Evolutionary conservation across 2,113 vertebrate species (phyloP), one percentile per base, ranked within the genome.

Genomic region (Peromyscus leucopus): DNA sequence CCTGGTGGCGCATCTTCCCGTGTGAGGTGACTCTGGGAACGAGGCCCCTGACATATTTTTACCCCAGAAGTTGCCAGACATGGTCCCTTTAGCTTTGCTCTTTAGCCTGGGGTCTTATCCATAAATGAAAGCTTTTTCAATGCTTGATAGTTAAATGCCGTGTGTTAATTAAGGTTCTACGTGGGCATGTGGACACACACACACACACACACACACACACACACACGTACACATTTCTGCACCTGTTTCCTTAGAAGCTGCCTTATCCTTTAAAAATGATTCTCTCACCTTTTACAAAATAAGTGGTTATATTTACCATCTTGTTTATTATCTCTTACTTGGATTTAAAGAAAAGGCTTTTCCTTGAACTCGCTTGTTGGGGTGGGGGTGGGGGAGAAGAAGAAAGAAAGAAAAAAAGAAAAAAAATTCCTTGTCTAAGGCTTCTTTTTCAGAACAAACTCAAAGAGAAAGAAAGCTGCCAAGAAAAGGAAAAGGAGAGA

Each of bases 231-330:
- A 78, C 51, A 63, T 12, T 69, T 55, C 80, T n/a, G 82, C 42
- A 89, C 57, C 57, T 48, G 89, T 55, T 61, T 7, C 36, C 39
- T 10, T 33, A 39, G 91, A 76, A 86, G 83, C 22, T 65, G 61
- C n/a, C 15, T 91, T 61, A 57, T 10, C 72, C 46, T 96, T 95
- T 42, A 46, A 90, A 97, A 83, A 93, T 90, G n/a, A 21, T 72
- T 85, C 42, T 61, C 1, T 72, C 28, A 72, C 84, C 80, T 92
- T 57, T 79, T 63, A 42, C 63, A 71, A 59, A 57, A 57, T 74
- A 46, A 16, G 59, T 72, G 39, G 39, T 63, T 39, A 33, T 83
- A 21, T 26, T 78, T 39, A 74, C 59, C 39, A 91, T 90, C 87
- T 85, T 93, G 36, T 33, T 46, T 31, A 72, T 80, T 46, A 24